phyloP scores from a whole-genome alignment of 2,888 invertebrate species.

The Candidula unifasciata region DNA sequence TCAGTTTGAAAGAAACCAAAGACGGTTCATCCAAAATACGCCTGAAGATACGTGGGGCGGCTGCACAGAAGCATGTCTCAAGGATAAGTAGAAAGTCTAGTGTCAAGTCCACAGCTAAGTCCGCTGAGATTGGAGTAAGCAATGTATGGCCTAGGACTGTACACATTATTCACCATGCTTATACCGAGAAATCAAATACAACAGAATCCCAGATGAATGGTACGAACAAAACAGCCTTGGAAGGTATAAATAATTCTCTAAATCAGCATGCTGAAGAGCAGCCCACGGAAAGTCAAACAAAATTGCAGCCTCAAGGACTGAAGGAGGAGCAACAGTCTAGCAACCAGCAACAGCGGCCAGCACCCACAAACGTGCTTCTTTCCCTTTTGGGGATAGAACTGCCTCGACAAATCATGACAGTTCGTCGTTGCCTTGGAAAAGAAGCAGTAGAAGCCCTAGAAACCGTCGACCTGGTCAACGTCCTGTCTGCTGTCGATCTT shows the following conservation, averaged over 20 bases:
- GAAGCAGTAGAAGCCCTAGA: not conserved
- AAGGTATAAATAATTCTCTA: too few species aligned
- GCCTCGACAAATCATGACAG: not conserved
- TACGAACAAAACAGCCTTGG: not conserved
- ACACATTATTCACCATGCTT: conserved; percentile 3
- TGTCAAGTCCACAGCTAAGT: not conserved
- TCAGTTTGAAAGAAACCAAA: not conserved
- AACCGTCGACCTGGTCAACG: not conserved
- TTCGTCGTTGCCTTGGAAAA: not conserved
- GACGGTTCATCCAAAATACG: not conserved
- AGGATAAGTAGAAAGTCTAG: not conserved
- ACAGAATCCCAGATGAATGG: too few species aligned
- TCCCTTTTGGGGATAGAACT: not conserved
- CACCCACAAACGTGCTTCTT: not conserved
- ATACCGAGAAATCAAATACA: not conserved
- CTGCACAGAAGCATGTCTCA: not conserved
- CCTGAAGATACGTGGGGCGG: not conserved
- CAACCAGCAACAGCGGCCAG: too few species aligned
- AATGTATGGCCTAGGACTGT: conserved; percentile 18
- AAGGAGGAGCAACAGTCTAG: too few species aligned
- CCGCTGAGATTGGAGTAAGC: not conserved
- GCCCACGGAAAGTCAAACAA: not conserved
- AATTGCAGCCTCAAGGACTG: not conserved
- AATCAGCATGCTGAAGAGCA: not conserved
- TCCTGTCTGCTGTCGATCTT: not conserved